Evolutionary conservation across 2,888 invertebrate species (phyloP).

Genomic region (Cheilosia impressa): DNA sequence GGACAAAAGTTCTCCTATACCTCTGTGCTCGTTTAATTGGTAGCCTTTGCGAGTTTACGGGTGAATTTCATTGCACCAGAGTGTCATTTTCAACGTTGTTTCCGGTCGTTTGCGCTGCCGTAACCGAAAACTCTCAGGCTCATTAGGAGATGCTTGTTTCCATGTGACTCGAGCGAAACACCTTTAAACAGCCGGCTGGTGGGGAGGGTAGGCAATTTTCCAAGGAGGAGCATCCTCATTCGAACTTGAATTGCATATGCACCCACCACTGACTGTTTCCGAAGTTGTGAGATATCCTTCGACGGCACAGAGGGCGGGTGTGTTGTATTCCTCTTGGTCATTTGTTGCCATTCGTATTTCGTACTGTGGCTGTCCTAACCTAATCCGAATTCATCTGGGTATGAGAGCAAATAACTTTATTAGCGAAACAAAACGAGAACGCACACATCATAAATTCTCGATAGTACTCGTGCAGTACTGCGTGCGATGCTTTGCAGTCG

Average conservation of each 20-base stretch:
- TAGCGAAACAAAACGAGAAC: constrained; percentile 28
- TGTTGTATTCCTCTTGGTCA: neutral
- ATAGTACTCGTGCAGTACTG: neutral
- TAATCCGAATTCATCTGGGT: constrained; percentile 1
- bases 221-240: constrained; percentile 10
- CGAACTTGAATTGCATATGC: constrained; percentile 63
- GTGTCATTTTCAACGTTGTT: constrained; percentile 69
- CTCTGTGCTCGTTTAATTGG: constrained; percentile 55
- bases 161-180: constrained; percentile 19
- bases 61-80: constrained; percentile 52
- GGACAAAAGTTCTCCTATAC: constrained; percentile 22
- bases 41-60: constrained; percentile 43
- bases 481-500: too few species aligned
- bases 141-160: constrained; percentile 69
- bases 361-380: constrained; percentile 6
- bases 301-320: neutral
- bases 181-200: neutral
- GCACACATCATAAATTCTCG: constrained; percentile 67
- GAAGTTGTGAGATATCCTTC: constrained; percentile 12
- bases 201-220: neutral
- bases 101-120: constrained; percentile 62
- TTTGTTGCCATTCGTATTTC: constrained; percentile 27
- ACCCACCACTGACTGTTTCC: constrained; percentile 6
- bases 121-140: constrained; percentile 63
- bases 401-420: constrained; percentile 45